phyloP scores from a whole-genome alignment of 2,113 vertebrate species.

The Phalacrocorax pelagicus region DNA sequence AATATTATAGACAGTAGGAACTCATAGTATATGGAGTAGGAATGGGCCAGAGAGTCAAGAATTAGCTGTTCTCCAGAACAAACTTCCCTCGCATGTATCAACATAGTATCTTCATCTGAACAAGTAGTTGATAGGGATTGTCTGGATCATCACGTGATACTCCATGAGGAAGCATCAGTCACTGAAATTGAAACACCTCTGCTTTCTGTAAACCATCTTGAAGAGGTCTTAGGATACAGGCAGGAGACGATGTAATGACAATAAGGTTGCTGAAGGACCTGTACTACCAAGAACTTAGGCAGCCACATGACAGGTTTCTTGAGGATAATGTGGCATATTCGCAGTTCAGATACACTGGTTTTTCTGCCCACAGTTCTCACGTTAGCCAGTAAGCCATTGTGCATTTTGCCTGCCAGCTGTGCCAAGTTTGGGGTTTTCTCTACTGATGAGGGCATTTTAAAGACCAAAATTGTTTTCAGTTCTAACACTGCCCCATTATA shows the following conservation, averaged over 20 bases:
- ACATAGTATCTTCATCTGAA: neutral
- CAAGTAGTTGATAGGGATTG: neutral
- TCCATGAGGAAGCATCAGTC: neutral
- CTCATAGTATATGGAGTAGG: neutral
- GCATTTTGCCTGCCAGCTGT: neutral
- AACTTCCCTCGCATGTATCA: neutral
- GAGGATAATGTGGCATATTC: neutral
- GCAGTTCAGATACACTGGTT: fast-evolving
- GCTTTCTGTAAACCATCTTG: neutral
- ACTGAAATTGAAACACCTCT: neutral
- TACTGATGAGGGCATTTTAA: neutral
- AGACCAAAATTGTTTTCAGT: neutral
- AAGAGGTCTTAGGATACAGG: neutral
- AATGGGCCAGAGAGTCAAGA: neutral
- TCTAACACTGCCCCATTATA: neutral
- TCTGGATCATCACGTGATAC: neutral
- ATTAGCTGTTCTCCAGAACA: neutral
- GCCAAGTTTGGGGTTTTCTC: neutral
- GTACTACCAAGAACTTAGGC: neutral
- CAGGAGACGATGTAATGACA: neutral
- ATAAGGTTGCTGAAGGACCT: neutral
- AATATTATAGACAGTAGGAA: neutral
- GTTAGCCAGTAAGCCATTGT: neutral
- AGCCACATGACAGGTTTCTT: neutral
- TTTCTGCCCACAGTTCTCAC: neutral